These are phyloP conservation scores for Perccottus glenii DNA, from an alignment of 2,113 vertebrate genomes.

Conservation along the genomic window DNA sequence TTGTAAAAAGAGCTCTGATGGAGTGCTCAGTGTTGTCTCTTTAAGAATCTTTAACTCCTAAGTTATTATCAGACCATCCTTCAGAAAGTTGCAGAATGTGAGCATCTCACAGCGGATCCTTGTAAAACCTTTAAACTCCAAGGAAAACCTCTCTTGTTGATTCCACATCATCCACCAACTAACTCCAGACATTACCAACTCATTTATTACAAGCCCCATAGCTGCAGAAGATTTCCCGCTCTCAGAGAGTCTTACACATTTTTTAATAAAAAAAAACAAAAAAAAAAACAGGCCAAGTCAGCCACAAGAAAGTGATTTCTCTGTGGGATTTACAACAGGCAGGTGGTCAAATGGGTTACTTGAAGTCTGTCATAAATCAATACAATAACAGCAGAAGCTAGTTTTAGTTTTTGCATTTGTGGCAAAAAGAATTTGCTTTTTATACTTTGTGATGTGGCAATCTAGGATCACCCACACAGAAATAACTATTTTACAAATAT, in stretches of 20 bases:
- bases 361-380: conserved; percentile 31
- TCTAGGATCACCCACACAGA: too few relatives aligned
- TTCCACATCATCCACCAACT: conserved; percentile 20
- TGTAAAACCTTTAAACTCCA: conserved; percentile 11
- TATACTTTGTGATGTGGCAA: too few relatives aligned
- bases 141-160: conserved; percentile 17
- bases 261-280: too few relatives aligned
- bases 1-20: conserved; percentile 56
- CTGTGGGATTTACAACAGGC: neutral
- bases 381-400: too few relatives aligned
- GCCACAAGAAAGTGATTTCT: neutral
- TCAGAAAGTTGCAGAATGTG: conserved; percentile 48
- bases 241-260: conserved; percentile 72
- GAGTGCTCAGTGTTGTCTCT: conserved; percentile 66
- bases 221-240: conserved; percentile 65
- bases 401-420: too few relatives aligned
- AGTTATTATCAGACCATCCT: conserved; percentile 57
- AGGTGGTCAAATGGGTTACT: conserved; percentile 5
- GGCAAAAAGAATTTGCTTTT: too few relatives aligned
- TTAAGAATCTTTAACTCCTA: conserved; percentile 58
- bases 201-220: conserved; percentile 12
- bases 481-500: too few relatives aligned
- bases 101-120: conserved; percentile 9
- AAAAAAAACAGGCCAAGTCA: conserved; percentile 16
- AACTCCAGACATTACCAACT: neutral